A percentile compares a stretch with the other conserved stretches of the same genome.
Conservation (phyloP, 2,113 vertebrate species). For the Lagopus muta region DNA sequence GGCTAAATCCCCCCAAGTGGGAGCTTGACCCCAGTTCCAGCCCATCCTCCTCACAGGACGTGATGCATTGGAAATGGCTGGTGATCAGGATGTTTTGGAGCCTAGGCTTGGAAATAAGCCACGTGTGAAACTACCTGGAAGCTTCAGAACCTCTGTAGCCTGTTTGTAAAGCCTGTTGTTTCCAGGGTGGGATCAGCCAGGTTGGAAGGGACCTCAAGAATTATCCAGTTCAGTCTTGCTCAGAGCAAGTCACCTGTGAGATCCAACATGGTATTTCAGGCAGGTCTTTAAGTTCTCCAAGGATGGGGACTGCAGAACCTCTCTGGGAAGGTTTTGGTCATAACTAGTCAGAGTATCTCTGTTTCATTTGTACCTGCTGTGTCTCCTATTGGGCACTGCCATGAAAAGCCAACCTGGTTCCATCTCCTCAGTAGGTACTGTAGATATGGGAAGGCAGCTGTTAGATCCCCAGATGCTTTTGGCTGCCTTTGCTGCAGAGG, state of each 20-base stretch:
- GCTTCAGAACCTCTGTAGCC: not conserved
- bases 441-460: not conserved
- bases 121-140: rapidly evolving
- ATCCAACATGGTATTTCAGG: not conserved
- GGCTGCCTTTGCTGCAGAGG: not conserved
- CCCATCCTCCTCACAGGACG: rapidly evolving
- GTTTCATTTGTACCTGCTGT: not conserved
- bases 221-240: not conserved
- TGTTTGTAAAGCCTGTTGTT: not conserved
- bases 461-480: not conserved
- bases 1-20: not conserved
- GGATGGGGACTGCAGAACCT: not conserved
- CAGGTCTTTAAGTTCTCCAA: not conserved
- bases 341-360: not conserved
- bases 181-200: not conserved
- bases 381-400: not conserved
- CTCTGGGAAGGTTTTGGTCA: not conserved
- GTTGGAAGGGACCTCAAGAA: not conserved
- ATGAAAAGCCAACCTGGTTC: not conserved
- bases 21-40: not conserved
- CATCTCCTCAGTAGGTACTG: not conserved
- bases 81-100: not conserved
- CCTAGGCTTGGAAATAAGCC: not conserved
- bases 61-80: rapidly evolving
- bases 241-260: not conserved